These are phyloP conservation scores for Drosophila tripunctata DNA, from an alignment of 2,888 invertebrate species.

Conservation along the genomic window DNA sequence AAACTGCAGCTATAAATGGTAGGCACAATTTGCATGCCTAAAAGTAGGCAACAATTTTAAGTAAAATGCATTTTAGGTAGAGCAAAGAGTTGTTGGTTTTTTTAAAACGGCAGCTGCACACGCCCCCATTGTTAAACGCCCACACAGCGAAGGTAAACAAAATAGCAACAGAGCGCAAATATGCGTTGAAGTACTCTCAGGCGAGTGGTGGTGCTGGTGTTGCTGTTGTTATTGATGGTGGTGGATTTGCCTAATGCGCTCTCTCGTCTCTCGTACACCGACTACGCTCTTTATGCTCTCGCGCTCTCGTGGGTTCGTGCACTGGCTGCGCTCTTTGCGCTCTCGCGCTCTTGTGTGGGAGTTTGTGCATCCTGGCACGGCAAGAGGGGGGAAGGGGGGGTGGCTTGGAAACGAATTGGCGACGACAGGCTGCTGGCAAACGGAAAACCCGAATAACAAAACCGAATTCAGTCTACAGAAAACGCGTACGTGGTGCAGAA, in stretches of 20 bases:
- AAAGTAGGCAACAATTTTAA: slow-evolving; percentile 3
- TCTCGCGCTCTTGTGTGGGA: slow-evolving; percentile 39
- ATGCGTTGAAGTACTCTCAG: slow-evolving; percentile 20
- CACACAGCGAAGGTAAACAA: slow-evolving; percentile 71
- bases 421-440: slow-evolving; percentile 62
- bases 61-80: neutral
- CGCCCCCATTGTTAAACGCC: slow-evolving; percentile 42
- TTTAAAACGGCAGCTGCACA: neutral
- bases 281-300: slow-evolving; percentile 42
- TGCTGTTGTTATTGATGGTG: slow-evolving; percentile 36
- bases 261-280: slow-evolving; percentile 44
- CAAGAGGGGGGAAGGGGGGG: slow-evolving; percentile 1
- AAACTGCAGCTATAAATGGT: neutral
- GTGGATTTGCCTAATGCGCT: slow-evolving; percentile 37
- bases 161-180: slow-evolving; percentile 74
- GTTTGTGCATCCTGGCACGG: slow-evolving; percentile 65
- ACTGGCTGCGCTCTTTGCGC: slow-evolving; percentile 39
- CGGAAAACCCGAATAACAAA: slow-evolving; percentile 68
- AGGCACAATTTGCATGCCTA: neutral
- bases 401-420: neutral
- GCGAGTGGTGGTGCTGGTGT: slow-evolving; percentile 34
- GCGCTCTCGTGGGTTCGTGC: too few relatives aligned
- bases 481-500: slow-evolving; percentile 85
- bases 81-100: neutral
- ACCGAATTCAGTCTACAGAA: slow-evolving; percentile 84